These are phyloP conservation scores for Chironomus tentans DNA, from an alignment of 2,888 invertebrate genomes.

Conservation along the genomic window DNA sequence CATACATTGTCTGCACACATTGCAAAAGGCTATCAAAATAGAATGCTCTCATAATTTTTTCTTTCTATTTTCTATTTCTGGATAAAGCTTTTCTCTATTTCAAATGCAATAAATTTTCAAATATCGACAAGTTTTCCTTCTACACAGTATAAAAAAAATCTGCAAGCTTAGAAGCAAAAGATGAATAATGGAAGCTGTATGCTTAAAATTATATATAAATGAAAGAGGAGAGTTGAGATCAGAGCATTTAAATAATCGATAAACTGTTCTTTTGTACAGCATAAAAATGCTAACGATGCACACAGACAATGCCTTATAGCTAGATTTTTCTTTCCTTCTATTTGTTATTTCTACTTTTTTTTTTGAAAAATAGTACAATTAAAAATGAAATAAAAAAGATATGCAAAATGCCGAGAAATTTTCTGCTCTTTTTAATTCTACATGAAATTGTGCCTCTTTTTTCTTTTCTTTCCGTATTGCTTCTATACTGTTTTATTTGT, in stretches of 20 bases:
- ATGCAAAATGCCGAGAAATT: conserved; percentile 6
- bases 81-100: too few species aligned
- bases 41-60: too few species aligned
- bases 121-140: too few species aligned
- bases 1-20: too few species aligned
- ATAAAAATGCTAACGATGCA: neutral
- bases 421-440: neutral
- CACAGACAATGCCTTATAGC: neutral
- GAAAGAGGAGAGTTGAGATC: neutral
- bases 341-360: neutral
- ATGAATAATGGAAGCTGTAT: too few species aligned
- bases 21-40: too few species aligned
- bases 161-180: too few species aligned
- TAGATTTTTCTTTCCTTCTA: neutral
- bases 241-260: neutral
- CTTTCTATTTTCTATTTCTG: too few species aligned
- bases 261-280: neutral
- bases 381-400: neutral
- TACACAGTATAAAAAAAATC: too few species aligned
- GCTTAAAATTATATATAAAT: too few species aligned
- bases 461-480: neutral
- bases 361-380: neutral
- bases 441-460: neutral
- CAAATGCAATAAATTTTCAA: too few species aligned
- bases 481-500: neutral